Evolutionary conservation across 2,888 invertebrate species (phyloP), one percentile per base, ranked within the genome.

Genomic region (Choristoneura rosaceana): DNA sequence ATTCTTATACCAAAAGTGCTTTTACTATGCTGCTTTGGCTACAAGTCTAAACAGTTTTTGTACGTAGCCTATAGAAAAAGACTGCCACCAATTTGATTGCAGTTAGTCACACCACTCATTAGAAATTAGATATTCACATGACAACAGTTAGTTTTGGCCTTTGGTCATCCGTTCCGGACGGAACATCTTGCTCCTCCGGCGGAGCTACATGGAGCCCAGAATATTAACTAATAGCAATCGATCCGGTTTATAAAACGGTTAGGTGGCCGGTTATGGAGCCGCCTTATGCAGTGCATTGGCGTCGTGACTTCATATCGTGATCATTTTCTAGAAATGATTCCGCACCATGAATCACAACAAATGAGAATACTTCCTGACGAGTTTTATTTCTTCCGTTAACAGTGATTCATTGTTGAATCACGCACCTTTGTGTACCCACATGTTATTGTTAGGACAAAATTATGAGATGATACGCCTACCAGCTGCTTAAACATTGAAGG

Each of bases 141-240:
- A 43, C 38, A 12, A 4, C 50, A 5, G 50, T 4, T 47, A 47
- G 4, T 47, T 10, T 2, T 8, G 7, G 7, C 1, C 8, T 50
- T 50, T 50, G 58, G 33, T 14, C 43, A 64, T 15, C 64, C n/a
- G 10, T 65, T 70, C n/a, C 52, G n/a, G 34, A 61, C 5, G 62
- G 45, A 68, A 74, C 78, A 78, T 75, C 76, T 79, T 61, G 69
- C 64, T 79, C 76, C 76, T 76, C 76, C 80, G 74, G 84, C 7
- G 38, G 38, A 38, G 38, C 38, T 5, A 38, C 7, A 38, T 7
- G 38, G 38, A 87, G 12, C 43, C 12, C 43, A 12, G 43, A 12
- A 85, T 87, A 82, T 78, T 81, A 84, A 84, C 75, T 76, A 75
- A 45, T 63, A 52, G 15, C 75, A 79, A 84, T 83, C 80, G 80